These are phyloP conservation scores for Cyprinella venusta DNA, from an alignment of 2,797 vertebrate genomes.

Conservation along the genomic window DNA sequence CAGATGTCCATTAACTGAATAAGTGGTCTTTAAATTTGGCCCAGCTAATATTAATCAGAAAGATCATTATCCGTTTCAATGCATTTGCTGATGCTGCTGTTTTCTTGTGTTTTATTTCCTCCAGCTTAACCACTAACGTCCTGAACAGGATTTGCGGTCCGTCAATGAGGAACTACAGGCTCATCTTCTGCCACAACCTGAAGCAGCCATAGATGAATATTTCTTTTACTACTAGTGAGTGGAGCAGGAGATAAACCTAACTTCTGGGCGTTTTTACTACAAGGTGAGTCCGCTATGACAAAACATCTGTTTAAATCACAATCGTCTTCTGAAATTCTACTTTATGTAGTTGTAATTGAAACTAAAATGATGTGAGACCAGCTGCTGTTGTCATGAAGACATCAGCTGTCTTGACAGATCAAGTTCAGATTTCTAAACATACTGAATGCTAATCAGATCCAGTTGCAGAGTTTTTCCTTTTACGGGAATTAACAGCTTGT, in stretches of 20 bases:
- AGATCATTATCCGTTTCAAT: background rate
- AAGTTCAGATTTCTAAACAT: background rate
- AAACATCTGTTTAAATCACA: background rate
- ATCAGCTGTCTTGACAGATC: background rate
- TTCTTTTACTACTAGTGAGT: slow-evolving; percentile 90
- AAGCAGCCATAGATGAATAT: slow-evolving; percentile 99
- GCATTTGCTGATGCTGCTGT: slow-evolving; percentile 8
- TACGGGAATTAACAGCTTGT: background rate
- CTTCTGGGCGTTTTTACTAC: slow-evolving; percentile 89
- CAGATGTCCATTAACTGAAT: background rate
- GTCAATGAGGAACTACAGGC: slow-evolving; percentile 99
- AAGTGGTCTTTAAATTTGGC: slow-evolving; percentile 8
- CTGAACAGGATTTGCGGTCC: slow-evolving; percentile 96
- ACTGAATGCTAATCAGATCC: slow-evolving; percentile 12
- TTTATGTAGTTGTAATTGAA: background rate
- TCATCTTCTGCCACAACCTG: slow-evolving; percentile 99
- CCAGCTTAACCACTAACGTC: slow-evolving; percentile 90
- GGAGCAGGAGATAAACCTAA: slow-evolving; percentile 86
- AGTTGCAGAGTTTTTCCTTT: background rate
- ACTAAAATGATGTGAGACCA: background rate
- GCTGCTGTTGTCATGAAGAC: slow-evolving; percentile 12
- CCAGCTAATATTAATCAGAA: background rate
- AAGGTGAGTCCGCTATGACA: slow-evolving; percentile 79
- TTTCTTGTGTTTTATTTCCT: slow-evolving; percentile 35
- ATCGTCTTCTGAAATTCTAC: background rate